Percentiles rank a stretch among this genome's conserved stretches.
These are phyloP conservation scores for Ptilorrhoa leucosticta DNA, from an alignment of 2,113 vertebrate genomes.

Conservation along the genomic window DNA sequence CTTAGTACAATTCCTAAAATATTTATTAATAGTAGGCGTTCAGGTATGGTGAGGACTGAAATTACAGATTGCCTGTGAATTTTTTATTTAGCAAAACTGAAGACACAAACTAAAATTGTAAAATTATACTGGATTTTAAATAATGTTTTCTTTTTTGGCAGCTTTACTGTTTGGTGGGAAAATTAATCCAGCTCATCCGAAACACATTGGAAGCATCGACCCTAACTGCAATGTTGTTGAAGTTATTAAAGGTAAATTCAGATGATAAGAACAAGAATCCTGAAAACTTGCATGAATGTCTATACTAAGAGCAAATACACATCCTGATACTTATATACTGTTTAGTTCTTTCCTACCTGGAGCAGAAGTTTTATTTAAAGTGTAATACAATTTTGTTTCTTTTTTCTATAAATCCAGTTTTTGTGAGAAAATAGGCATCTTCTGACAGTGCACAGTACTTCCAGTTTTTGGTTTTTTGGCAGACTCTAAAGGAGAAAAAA, in stretches of 20 bases:
- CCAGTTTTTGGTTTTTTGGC: neutral
- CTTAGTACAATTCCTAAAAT: neutral
- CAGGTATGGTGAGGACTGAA: neutral
- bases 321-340: neutral
- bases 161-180: conserved; percentile 93
- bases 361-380: neutral
- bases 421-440: neutral
- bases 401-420: neutral
- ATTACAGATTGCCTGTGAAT: neutral
- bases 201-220: conserved; percentile 97
- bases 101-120: neutral
- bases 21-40: neutral
- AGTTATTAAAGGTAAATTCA: conserved; percentile 86
- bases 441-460: neutral
- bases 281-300: neutral
- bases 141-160: conserved; percentile 57
- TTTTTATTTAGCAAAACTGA: neutral
- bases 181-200: conserved; percentile 90
- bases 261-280: neutral
- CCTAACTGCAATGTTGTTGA: conserved; percentile 88
- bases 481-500: neutral
- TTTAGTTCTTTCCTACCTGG: neutral
- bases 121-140: neutral
- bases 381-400: neutral
- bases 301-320: neutral